Conservation (phyloP, 2,797 vertebrate genomes). For the Eulemur mongoz region DNA sequence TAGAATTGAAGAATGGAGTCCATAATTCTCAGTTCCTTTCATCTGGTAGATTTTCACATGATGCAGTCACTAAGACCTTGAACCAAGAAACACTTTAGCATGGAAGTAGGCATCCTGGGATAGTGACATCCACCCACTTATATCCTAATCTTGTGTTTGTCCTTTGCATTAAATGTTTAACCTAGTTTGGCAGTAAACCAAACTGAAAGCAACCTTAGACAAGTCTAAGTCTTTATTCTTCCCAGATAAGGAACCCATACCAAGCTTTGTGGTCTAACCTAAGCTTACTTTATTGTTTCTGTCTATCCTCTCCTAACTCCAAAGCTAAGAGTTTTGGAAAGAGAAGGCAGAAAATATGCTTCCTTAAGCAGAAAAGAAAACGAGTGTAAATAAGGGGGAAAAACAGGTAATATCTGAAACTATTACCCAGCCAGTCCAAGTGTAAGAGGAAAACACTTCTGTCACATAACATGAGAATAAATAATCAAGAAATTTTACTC, state of each 20-base stretch:
- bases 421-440: not conserved
- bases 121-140: not conserved
- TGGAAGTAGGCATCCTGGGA: not conserved
- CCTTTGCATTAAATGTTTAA: not conserved
- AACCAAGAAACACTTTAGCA: not conserved
- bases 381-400: not conserved
- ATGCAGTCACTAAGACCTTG: not conserved
- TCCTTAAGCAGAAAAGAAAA: not conserved
- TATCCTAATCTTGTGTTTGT: not conserved
- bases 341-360: not conserved
- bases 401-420: not conserved
- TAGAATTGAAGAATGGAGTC: not conserved
- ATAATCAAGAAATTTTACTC: not conserved
- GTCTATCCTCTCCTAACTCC: not conserved
- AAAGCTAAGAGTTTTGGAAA: not conserved
- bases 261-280: not conserved
- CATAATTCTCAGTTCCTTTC: not conserved
- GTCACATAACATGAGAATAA: not conserved
- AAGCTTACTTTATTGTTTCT: not conserved
- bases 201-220: not conserved
- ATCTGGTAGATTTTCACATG: not conserved
- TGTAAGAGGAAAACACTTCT: not conserved
- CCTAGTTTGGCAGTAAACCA: not conserved
- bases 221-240: not conserved
- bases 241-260: not conserved